These are phyloP conservation scores for Lophius americanus DNA, from an alignment of 2,797 vertebrate species.

Conservation along the genomic window DNA sequence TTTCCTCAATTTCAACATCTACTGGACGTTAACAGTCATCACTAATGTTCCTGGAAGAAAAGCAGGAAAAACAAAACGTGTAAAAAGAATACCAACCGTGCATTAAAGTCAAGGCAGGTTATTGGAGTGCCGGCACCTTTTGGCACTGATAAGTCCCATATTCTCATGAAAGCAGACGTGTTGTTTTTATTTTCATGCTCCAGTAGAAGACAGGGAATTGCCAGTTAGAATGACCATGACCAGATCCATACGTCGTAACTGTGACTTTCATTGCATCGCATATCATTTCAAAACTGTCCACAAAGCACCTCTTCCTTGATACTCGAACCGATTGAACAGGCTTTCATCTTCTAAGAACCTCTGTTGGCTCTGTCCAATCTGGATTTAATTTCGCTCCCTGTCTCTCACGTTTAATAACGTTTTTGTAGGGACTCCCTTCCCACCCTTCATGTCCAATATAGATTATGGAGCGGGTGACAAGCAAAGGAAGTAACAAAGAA, in stretches of 20 bases:
- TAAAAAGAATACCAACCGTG: conserved; percentile 32
- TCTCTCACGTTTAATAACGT: conserved; percentile 66
- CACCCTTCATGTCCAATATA: conserved; percentile 60
- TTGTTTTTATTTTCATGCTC: conserved; percentile 72
- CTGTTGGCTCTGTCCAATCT: conserved; percentile 60
- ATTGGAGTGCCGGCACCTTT: conserved; percentile 32
- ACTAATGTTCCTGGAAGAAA: background rate
- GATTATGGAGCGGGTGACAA: conserved; percentile 75
- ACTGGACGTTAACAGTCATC: conserved; percentile 24
- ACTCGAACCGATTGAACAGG: conserved; percentile 52
- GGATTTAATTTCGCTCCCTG: conserved; percentile 63
- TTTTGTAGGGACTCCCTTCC: conserved; percentile 69
- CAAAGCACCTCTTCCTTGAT: conserved; percentile 59
- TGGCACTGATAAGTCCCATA: conserved; percentile 66
- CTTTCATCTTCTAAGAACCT: conserved; percentile 68
- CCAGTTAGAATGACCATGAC: conserved; percentile 62
- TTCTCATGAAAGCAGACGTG: conserved; percentile 66
- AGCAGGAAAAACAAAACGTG: background rate
- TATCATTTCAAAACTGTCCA: conserved; percentile 62
- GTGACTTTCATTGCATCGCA: conserved; percentile 70
- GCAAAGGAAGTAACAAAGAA: conserved; percentile 76
- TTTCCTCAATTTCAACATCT: background rate
- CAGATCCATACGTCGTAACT: conserved; percentile 62
- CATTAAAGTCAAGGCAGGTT: conserved; percentile 43
- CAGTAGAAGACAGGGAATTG: conserved; percentile 46